Base-by-base conservation (phyloP, 1,140 invertebrate species). In the Drosophila orosa region DNA sequence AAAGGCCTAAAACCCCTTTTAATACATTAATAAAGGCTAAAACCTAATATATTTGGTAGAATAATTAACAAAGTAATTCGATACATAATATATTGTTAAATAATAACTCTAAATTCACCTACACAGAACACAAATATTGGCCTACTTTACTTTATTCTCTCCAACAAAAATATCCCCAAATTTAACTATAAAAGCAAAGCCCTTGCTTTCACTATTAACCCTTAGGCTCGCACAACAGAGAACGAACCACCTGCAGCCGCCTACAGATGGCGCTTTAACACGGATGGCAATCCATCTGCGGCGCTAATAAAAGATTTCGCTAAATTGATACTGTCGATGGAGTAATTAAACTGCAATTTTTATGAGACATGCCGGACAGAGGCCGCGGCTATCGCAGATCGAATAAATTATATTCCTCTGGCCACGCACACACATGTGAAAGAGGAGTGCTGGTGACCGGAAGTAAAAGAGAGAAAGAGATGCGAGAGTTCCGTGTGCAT, bases 261-360 rank as follows among this genome's bases (percentile, higher is more conserved):
- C 81, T 85, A 85, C 83, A 86, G 83, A 87, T 86, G 83, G 72
- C 83, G 83, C 84, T 86, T 86, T 86, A 89, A 90, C 81, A 78
- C 78, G 77, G 79, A 90, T 80, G 80, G 78, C 89, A 85, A 91
- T 91, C 86, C 90, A 91, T 91, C 90, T 91, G 61, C 48, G 59
- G 48, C 58, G 52, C 81, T 91, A 91, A 91, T 86, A 91, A 91
- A 90, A 91, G 89, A 91, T 91, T 90, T 90, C 81, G 79, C 81
- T 90, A 89, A 91, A 90, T 84, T 87, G 90, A 91, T 91, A 91
- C 85, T 91, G 90, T 91, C 90, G 90, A 91, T 91, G 85, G 85
- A 91, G 90, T 91, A 91, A 91, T 91, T 91, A 91, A 91, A 91
- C 66, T 90, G 90, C 90, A 91, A 91, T 91, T 91, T 91, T 91